Evolutionary conservation across 2,113 vertebrate genomes (phyloP).

Genomic region (Sturnira hondurensis): DNA sequence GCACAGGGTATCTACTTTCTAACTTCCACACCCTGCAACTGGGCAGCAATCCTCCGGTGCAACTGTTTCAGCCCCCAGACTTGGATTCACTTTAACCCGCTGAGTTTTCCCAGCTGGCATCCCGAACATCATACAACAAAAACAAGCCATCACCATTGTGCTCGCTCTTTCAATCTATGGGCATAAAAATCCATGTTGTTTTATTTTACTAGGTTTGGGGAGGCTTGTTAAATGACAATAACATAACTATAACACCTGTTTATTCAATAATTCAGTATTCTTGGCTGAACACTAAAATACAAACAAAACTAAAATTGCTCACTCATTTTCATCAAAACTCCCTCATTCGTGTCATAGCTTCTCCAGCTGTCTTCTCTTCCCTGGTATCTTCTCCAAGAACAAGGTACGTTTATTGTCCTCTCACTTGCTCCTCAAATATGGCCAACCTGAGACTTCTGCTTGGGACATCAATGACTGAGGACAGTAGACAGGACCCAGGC

Average conservation of each 20-base stretch:
- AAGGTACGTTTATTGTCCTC: neutral
- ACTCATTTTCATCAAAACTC: neutral
- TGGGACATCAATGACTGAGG: neutral
- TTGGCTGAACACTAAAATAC: neutral
- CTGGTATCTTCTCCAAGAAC: neutral
- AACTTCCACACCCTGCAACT: neutral
- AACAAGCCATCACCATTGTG: neutral
- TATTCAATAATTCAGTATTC: neutral
- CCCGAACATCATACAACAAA: neutral
- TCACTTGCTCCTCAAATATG: neutral
- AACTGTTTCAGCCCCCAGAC: neutral
- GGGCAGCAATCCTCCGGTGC: neutral
- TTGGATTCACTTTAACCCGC: neutral
- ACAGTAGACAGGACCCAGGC: neutral
- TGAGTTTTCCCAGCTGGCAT: neutral
- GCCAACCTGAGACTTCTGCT: neutral
- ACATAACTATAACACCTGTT: neutral
- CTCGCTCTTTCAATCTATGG: neutral
- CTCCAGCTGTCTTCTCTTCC: neutral
- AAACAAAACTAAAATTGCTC: neutral
- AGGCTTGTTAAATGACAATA: neutral
- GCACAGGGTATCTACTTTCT: neutral
- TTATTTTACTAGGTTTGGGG: neutral
- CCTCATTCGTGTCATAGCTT: neutral
- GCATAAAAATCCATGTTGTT: neutral